These are phyloP conservation scores for Gryon sp. DNA, from an alignment of 1,140 invertebrate genomes.

Conservation along the genomic window DNA sequence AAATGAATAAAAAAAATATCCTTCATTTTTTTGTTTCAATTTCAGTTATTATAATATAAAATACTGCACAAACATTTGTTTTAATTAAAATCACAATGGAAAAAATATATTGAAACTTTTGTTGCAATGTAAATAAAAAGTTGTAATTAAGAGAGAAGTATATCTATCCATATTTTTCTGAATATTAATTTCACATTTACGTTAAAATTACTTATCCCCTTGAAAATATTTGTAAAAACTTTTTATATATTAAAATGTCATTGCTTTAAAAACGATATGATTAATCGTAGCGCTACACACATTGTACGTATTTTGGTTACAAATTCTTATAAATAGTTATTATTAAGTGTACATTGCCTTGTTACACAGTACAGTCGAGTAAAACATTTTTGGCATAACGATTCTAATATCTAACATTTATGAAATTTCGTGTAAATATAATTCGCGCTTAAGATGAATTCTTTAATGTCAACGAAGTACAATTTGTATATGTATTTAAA, in stretches of 20 bases:
- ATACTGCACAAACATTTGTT: too few relatives aligned
- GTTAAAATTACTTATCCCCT: slow-evolving; percentile 8
- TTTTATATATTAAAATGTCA: slow-evolving; percentile 29
- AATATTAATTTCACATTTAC: slow-evolving; percentile 21
- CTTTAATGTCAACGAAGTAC: not conserved
- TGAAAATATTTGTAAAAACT: slow-evolving; percentile 45
- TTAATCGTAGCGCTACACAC: slow-evolving; percentile 22
- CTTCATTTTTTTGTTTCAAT: too few relatives aligned
- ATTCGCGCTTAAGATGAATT: slow-evolving; percentile 5
- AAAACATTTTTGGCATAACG: slow-evolving; percentile 36
- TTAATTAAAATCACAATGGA: too few relatives aligned
- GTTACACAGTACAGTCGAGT: slow-evolving; percentile 19
- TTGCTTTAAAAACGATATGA: slow-evolving; percentile 39
- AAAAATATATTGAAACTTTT: not conserved
- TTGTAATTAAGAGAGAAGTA: too few relatives aligned
- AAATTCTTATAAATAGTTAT: slow-evolving; percentile 7
- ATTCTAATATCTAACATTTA: slow-evolving; percentile 35
- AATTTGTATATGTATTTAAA: too few relatives aligned
- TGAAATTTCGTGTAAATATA: slow-evolving; percentile 39
- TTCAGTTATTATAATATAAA: too few relatives aligned
- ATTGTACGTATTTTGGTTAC: slow-evolving; percentile 32
- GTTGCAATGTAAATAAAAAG: too few relatives aligned
- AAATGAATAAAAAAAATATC: too few relatives aligned
- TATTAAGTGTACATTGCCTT: slow-evolving; percentile 19
- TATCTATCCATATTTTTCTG: slow-evolving; percentile 29